Base-by-base conservation (phyloP, 1,140 invertebrate species). In the Drosophila baimaii region DNA sequence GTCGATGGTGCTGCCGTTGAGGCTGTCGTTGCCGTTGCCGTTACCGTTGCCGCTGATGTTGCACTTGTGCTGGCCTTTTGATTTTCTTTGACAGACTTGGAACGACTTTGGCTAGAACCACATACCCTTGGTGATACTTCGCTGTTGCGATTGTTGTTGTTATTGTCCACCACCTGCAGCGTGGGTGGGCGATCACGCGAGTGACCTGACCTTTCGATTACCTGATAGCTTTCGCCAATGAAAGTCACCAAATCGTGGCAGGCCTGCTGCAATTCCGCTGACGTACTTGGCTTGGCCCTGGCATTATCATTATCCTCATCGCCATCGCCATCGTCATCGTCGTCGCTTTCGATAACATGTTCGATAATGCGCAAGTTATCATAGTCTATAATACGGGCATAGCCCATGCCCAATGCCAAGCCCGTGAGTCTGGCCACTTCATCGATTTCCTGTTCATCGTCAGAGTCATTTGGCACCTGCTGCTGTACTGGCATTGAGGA, bases 331-430 rank as follows among this genome's bases (percentile, higher is more conserved):
- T 47, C 58, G 1, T 56, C 55, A 1, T 65, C 62, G 0, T 71
- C 85, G 17, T 90, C 81, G 66, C 83, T 90, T 44, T 91, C 90
- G 66, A 91, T 91, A 51, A 91, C 90, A 44, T 91, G 90, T 41
- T 91, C 90, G 52, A 91, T 91, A 7, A 91, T 91, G 13, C 90
- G 78, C 55, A 90, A 64, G 63, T 91, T 91, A 52, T 91, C 90
- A 61, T 90, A 91, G 44, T 91, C 90, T 23, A 91, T 90, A 27
- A 91, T 91, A 1, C 90, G 85, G 4, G 84, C 84, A 73, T 89
- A 89, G 46, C 84, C 81, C 77, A 89, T 78, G 8, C 75, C 79
- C 0, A 88, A 41, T 0, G 83, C 76, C 12, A 88, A 29, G 0
- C 64, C 56, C 0, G 84, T 77, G 0, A 89, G 33, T 5, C 84